A percentile compares a stretch with the other conserved stretches of the same genome.
Conservation (phyloP, 2,797 vertebrate species). For the Fistularia tabacaria region DNA sequence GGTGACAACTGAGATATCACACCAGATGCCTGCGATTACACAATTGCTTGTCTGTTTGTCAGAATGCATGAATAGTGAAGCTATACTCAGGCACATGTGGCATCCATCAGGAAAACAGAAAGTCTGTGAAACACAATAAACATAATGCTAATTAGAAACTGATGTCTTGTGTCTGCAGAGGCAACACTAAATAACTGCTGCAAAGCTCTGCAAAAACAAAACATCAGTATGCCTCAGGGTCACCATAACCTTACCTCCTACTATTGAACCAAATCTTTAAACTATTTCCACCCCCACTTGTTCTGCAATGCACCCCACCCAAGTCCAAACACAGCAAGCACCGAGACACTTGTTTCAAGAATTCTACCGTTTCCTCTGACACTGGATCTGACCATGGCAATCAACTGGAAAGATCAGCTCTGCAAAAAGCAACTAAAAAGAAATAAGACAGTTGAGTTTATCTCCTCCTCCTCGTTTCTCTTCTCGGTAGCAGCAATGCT, state of each 20-base stretch:
- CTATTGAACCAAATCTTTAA: conserved; percentile 29
- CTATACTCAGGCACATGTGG: conserved; percentile 55
- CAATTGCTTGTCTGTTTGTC: conserved; percentile 14
- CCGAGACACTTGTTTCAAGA: conserved; percentile 51
- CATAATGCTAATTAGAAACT: conserved; percentile 61
- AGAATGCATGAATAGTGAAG: conserved; percentile 21
- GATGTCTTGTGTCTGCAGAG: conserved; percentile 44
- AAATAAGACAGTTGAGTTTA: conserved; percentile 20
- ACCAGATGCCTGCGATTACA: not conserved
- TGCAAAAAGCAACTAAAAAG: conserved; percentile 10
- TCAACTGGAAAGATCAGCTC: conserved; percentile 23
- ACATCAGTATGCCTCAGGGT: conserved; percentile 25
- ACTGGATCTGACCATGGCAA: conserved; percentile 48
- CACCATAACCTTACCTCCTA: conserved; percentile 32
- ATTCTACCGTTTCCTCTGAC: conserved; percentile 55
- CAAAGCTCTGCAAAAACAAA: conserved; percentile 6
- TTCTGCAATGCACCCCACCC: conserved; percentile 49
- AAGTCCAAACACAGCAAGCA: conserved; percentile 33
- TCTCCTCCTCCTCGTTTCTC: conserved; percentile 9
- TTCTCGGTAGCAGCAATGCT: conserved; percentile 4
- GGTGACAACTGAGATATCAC: not conserved
- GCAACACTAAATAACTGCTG: conserved; percentile 14
- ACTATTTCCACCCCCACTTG: conserved; percentile 36
- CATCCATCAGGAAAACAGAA: conserved; percentile 45
- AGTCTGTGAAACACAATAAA: conserved; percentile 48